phyloP scores from a whole-genome alignment of 2,797 vertebrate species.

The Strix occidentalis region DNA sequence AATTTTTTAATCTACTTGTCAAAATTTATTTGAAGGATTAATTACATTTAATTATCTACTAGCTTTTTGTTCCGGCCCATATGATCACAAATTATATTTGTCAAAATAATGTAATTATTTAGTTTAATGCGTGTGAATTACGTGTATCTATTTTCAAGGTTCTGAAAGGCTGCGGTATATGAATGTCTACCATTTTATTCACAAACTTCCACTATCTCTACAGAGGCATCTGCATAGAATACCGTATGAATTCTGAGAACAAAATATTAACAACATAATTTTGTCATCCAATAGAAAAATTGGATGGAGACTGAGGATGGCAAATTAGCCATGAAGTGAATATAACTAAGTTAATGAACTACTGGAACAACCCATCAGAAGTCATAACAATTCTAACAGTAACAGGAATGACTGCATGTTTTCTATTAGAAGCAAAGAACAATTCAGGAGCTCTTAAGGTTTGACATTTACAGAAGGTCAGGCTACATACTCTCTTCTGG shows the following conservation, averaged over 20 bases:
- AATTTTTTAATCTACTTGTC: neutral
- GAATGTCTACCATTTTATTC: neutral
- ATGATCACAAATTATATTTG: neutral
- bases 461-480: slow-evolving; percentile 56
- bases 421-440: neutral
- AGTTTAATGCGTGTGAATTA: accelerated
- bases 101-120: neutral
- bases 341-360: neutral
- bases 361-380: neutral
- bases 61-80: accelerated
- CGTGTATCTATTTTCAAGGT: accelerated
- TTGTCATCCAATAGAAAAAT: neutral
- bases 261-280: neutral
- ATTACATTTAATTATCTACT: neutral
- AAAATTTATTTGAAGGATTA: neutral
- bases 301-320: neutral
- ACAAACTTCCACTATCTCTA: neutral
- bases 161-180: accelerated
- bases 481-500: neutral
- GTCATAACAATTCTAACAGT: neutral
- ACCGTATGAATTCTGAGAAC: accelerated
- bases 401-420: neutral
- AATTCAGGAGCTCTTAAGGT: neutral
- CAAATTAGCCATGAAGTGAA: neutral
- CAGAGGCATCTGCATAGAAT: neutral